phyloP scores from a whole-genome alignment of 37 sponge, comb jelly and placozoan species.

The Beroe ovata region DNA sequence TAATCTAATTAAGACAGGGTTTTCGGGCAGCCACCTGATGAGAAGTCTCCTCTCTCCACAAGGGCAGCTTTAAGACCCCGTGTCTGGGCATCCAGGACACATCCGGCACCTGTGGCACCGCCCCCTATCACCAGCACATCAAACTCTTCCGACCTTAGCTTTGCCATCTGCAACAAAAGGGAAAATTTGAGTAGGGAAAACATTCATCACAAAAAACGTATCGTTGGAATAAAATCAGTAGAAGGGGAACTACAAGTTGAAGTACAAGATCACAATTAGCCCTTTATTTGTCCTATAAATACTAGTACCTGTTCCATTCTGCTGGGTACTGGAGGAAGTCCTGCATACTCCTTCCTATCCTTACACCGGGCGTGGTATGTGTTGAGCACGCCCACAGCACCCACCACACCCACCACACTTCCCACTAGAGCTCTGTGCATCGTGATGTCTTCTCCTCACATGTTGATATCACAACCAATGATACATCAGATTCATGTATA shows the following conservation, averaged over 20 bases:
- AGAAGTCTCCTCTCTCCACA: constrained; percentile 94
- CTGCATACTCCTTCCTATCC: background rate
- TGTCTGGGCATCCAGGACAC: constrained; percentile 89
- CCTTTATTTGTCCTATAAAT: too few species aligned
- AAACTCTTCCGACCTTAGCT: constrained; percentile 71
- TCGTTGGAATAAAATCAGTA: too few species aligned
- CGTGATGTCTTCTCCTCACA: too few species aligned
- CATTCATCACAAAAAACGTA: too few species aligned
- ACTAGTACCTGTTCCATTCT: background rate
- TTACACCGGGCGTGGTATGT: background rate
- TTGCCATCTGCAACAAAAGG: background rate
- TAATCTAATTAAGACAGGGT: too few species aligned
- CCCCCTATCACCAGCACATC: constrained; percentile 98
- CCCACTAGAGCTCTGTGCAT: background rate
- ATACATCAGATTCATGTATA: too few species aligned
- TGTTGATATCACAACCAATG: too few species aligned
- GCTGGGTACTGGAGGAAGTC: constrained; percentile 2
- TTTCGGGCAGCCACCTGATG: too few species aligned
- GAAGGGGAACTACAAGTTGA: too few species aligned
- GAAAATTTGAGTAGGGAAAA: too few species aligned
- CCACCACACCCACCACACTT: background rate
- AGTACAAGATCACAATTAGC: too few species aligned
- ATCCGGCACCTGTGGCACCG: constrained; percentile 93
- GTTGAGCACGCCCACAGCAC: constrained; percentile 3
- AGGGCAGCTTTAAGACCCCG: constrained; percentile 91